Percentiles rank a stretch among this genome's conserved stretches.
These are phyloP conservation scores for Tribolium madens DNA, from an alignment of 1,140 invertebrate species.

Conservation along the genomic window DNA sequence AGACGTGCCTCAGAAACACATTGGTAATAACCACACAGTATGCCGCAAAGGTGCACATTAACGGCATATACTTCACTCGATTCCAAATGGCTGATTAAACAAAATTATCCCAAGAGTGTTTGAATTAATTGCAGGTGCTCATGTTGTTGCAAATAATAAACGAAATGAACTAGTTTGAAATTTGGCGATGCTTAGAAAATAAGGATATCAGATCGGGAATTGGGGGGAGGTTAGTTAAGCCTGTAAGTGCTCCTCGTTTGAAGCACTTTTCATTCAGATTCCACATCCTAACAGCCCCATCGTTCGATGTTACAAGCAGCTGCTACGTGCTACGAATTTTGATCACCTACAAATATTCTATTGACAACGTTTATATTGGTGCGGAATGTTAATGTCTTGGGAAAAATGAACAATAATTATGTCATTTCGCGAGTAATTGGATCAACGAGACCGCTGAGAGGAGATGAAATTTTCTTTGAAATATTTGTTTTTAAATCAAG, in stretches of 20 bases:
- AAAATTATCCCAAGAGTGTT: not conserved
- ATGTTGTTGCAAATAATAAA: no score
- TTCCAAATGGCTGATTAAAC: slow-evolving; percentile 7
- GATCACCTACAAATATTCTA: slow-evolving; percentile 63
- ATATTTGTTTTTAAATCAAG: slow-evolving; percentile 42
- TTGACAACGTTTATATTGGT: slow-evolving; percentile 63
- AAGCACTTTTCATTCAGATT: slow-evolving; percentile 64
- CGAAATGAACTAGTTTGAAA: no score
- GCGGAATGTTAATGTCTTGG: slow-evolving; percentile 59
- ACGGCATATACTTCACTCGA: slow-evolving; percentile 6
- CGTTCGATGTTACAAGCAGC: slow-evolving; percentile 62
- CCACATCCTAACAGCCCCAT: slow-evolving; percentile 58
- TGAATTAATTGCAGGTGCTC: not conserved
- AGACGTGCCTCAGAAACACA: slow-evolving; percentile 35
- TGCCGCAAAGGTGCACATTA: slow-evolving; percentile 6
- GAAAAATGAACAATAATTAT: slow-evolving; percentile 36
- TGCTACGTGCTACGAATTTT: slow-evolving; percentile 61
- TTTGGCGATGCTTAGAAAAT: slow-evolving; percentile 35
- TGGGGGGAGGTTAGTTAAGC: slow-evolving; percentile 51
- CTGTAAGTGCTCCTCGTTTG: slow-evolving; percentile 59
- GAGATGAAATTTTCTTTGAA: slow-evolving; percentile 2
- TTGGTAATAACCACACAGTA: slow-evolving; percentile 29
- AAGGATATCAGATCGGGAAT: slow-evolving; percentile 49
- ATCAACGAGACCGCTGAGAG: not conserved
- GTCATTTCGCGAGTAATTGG: slow-evolving; percentile 18